Base-by-base conservation (phyloP, 2,113 vertebrate species). In the Carlito syrichta region DNA sequence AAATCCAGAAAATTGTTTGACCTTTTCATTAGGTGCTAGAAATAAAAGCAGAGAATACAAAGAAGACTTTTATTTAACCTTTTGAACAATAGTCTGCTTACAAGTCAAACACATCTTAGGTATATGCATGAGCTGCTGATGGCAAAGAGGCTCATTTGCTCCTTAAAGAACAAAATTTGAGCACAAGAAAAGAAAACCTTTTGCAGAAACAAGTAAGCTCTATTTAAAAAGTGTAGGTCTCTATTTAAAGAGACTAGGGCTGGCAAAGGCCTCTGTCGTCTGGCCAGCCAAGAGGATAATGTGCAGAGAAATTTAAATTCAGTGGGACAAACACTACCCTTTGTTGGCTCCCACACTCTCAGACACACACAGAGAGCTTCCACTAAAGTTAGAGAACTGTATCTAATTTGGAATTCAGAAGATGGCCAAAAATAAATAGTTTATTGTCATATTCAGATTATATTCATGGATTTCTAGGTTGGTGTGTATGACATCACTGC, bases 321-420 rank as follows among this genome's bases (percentile, higher is more conserved):
- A 86, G 86, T 79, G 96, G 89, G 88, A 95, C 96, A 95, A 96
- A 95, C 69, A 76, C 73, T 71, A 45, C 30, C 56, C 94, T 96
- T 97, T 96, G 88, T 86, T 93, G 88, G 85, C 86, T 97, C 81
- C 58, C 58, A 76, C 85, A 74, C 79, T 81, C 71, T 40, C 81
- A 71, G 68, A 97, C 94, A 69, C 76, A 92, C 50, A 95, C 89
- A 97, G 45, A 95, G 50, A 97, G n/a, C 93, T 96, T 76, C 77
- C 79, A 91, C 94, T 95, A 84, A 96, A 79, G 93, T 96, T 91
- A 91, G 77, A 93, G 85, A 82, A 79, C 71, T 74, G 60, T 85
- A 71, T 96, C 94, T 96, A 97, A 97, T 97, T 96, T 95, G 89
- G 92, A 96, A 97, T 94, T 74, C 92, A 97, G 78, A 97, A 93